These are phyloP conservation scores for Amblyjoppa proteus DNA, from an alignment of 2,888 invertebrate species.

Conservation along the genomic window DNA sequence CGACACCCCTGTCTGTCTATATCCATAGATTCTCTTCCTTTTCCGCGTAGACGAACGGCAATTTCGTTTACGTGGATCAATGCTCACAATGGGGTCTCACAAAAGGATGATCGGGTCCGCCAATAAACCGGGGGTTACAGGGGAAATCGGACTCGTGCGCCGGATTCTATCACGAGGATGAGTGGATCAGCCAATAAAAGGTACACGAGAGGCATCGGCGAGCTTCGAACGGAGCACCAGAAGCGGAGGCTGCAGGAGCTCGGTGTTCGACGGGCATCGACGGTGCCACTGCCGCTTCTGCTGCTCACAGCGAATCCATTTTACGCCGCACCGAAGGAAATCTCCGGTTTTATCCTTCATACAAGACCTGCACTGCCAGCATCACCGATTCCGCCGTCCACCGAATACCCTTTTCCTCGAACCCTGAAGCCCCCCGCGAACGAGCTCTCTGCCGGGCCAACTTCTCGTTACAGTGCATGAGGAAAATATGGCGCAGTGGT, in stretches of 20 bases:
- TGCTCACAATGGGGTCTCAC: slow-evolving; percentile 80
- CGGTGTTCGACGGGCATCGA: slow-evolving; percentile 35
- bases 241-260: slow-evolving; percentile 20
- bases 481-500: background rate
- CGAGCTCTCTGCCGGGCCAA: background rate
- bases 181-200: slow-evolving; percentile 82
- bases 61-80: slow-evolving; percentile 84
- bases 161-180: slow-evolving; percentile 81
- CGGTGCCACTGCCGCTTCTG: slow-evolving; percentile 14
- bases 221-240: slow-evolving; percentile 26
- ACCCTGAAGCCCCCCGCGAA: background rate
- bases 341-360: slow-evolving; percentile 64
- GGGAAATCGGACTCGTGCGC: slow-evolving; percentile 81
- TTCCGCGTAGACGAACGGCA: slow-evolving; percentile 77
- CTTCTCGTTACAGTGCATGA: background rate
- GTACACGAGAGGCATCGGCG: slow-evolving; percentile 71
- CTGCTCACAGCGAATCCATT: slow-evolving; percentile 66
- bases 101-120: slow-evolving; percentile 82
- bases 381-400: background rate
- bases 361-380: slow-evolving; percentile 25
- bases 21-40: slow-evolving; percentile 51
- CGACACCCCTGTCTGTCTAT: background rate
- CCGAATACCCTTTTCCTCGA: background rate
- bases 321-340: slow-evolving; percentile 66
- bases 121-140: slow-evolving; percentile 82